Evolutionary conservation across 2,888 invertebrate genomes (phyloP).

Genomic region (Dynastes maya): DNA sequence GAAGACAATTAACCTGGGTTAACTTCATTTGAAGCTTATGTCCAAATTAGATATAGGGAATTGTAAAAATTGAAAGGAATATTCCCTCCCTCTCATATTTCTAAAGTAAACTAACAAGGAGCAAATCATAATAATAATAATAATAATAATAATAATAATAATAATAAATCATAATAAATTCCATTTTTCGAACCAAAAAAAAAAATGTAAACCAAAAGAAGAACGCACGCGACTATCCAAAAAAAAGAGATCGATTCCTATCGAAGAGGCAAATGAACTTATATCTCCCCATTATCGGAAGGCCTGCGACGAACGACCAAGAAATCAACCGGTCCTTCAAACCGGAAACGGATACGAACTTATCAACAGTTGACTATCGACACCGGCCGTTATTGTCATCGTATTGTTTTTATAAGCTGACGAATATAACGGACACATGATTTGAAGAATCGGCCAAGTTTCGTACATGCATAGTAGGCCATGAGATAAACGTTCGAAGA

Average conservation of each 20-base stretch:
- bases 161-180: too few relatives aligned
- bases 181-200: not conserved
- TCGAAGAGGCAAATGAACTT: conserved; percentile 55
- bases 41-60: too few relatives aligned
- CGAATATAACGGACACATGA: not conserved
- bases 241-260: conserved; percentile 23
- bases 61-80: too few relatives aligned
- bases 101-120: too few relatives aligned
- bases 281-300: conserved; percentile 53
- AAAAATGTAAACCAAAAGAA: not conserved
- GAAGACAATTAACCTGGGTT: too few relatives aligned
- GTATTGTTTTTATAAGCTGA: conserved; percentile 55
- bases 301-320: conserved; percentile 53
- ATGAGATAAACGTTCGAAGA: not conserved
- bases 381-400: conserved; percentile 61
- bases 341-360: conserved; percentile 65
- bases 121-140: too few relatives aligned
- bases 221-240: not conserved
- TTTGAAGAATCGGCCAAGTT: not conserved
- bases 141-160: too few relatives aligned
- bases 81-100: too few relatives aligned
- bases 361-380: conserved; percentile 65
- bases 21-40: too few relatives aligned
- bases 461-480: not conserved
- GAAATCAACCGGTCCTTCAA: conserved; percentile 53